Evolutionary conservation across 2,888 invertebrate species (phyloP).

Genomic region (Eurytoma californica): DNA sequence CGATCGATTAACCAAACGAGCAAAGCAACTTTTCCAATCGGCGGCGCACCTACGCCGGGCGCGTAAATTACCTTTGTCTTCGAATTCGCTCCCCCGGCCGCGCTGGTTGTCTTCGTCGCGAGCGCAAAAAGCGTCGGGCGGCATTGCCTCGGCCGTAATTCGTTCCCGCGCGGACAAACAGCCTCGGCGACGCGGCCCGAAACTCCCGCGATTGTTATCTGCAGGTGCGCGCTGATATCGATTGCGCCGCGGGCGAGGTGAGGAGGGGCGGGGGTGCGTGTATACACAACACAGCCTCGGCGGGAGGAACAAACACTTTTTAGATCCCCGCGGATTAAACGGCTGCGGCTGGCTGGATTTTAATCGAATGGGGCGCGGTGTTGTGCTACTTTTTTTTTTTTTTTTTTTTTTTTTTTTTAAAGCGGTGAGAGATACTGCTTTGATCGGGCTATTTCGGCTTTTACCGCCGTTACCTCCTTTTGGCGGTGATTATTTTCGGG

Average conservation of each 20-base stretch:
- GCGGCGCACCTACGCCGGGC: not conserved
- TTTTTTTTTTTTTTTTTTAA: not conserved
- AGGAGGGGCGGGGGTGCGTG: not conserved
- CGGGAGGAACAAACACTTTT: constrained; percentile 29
- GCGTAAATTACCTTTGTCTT: constrained; percentile 46
- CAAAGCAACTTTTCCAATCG: not conserved
- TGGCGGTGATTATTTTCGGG: too few species aligned
- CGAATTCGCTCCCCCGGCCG: not conserved
- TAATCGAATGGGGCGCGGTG: constrained; percentile 25
- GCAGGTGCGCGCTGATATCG: constrained; percentile 3
- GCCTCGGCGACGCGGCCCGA: not conserved
- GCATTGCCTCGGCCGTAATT: too few species aligned
- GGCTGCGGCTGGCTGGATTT: constrained; percentile 31
- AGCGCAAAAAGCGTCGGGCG: not conserved
- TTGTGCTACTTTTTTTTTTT: not conserved
- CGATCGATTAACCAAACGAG: constrained; percentile 43
- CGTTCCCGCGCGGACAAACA: constrained; percentile 48
- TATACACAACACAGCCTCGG: not conserved
- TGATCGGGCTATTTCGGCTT: not conserved
- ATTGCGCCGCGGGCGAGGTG: constrained; percentile 4
- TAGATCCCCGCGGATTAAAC: constrained; percentile 30
- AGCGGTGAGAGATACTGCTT: not conserved
- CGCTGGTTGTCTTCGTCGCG: not conserved
- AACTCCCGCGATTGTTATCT: not conserved
- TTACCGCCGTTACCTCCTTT: too few species aligned